Percentiles rank a stretch among this genome's conserved stretches.
Evolutionary conservation across 2,113 vertebrate species (phyloP).

Genomic region (Nasalis larvatus): DNA sequence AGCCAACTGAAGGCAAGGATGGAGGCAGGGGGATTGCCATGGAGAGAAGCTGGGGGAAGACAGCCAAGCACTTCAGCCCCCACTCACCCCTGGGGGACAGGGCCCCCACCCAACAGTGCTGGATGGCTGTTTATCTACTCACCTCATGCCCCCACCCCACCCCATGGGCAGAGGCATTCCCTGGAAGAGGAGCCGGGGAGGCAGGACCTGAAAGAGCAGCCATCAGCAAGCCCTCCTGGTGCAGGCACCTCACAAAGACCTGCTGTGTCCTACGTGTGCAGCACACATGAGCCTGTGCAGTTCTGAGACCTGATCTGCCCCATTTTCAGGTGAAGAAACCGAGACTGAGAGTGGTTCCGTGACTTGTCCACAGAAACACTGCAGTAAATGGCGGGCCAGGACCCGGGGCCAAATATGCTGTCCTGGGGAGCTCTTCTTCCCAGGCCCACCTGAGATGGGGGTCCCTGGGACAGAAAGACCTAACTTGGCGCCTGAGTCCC

Average conservation of each 20-base stretch:
- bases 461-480: not conserved
- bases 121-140: not conserved
- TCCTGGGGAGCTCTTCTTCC: not conserved
- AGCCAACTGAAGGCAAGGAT: not conserved
- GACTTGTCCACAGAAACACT: not conserved
- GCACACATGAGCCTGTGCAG: not conserved
- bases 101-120: too few relatives aligned
- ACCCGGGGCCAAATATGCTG: not conserved
- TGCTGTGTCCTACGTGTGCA: not conserved
- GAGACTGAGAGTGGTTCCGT: not conserved
- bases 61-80: not conserved
- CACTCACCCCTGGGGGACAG: not conserved
- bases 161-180: not conserved
- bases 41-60: not conserved
- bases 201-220: fast-evolving
- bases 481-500: not conserved
- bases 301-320: not conserved
- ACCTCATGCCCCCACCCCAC: not conserved
- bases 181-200: not conserved
- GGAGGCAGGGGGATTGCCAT: not conserved
- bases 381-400: not conserved
- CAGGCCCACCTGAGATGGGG: not conserved
- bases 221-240: fast-evolving
- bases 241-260: not conserved
- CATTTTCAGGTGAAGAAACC: not conserved